Conservation (phyloP, 2,797 vertebrate genomes). For the Clarias pachynema region DNA sequence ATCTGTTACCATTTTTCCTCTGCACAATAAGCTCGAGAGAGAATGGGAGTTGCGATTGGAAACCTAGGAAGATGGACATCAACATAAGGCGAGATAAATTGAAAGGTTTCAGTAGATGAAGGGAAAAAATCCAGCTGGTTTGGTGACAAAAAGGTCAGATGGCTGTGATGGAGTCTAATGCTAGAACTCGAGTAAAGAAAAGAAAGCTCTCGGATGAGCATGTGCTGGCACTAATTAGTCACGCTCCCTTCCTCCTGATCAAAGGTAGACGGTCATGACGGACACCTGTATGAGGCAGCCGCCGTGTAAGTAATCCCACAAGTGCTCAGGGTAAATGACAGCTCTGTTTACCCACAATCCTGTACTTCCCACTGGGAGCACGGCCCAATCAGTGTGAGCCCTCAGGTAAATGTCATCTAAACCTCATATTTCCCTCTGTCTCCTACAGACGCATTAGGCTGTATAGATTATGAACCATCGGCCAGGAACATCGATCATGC, state of each 20-base stretch:
- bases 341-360: constrained; percentile 74
- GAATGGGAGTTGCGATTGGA: background rate
- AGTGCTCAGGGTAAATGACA: constrained; percentile 75
- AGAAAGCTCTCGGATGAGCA: background rate
- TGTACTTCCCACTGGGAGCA: constrained; percentile 60
- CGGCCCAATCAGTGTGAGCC: constrained; percentile 63
- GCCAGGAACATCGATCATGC: constrained; percentile 59
- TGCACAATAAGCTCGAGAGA: constrained; percentile 18
- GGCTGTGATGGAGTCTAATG: background rate
- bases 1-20: constrained; percentile 36
- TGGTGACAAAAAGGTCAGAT: background rate
- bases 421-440: constrained; percentile 45
- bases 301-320: constrained; percentile 62
- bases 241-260: constrained; percentile 22
- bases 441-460: constrained; percentile 37
- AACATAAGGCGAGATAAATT: background rate
- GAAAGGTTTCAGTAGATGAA: background rate
- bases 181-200: constrained; percentile 1
- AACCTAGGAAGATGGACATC: background rate
- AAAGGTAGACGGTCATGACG: constrained; percentile 36
- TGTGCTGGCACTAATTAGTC: constrained; percentile 25
- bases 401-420: constrained; percentile 79
- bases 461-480: constrained; percentile 56
- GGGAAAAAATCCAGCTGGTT: constrained; percentile 12
- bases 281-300: constrained; percentile 15